Evolutionary conservation across 2,113 vertebrate genomes (phyloP), one percentile per base, ranked within the genome.

Genomic region (Gallinago jamesoni): DNA sequence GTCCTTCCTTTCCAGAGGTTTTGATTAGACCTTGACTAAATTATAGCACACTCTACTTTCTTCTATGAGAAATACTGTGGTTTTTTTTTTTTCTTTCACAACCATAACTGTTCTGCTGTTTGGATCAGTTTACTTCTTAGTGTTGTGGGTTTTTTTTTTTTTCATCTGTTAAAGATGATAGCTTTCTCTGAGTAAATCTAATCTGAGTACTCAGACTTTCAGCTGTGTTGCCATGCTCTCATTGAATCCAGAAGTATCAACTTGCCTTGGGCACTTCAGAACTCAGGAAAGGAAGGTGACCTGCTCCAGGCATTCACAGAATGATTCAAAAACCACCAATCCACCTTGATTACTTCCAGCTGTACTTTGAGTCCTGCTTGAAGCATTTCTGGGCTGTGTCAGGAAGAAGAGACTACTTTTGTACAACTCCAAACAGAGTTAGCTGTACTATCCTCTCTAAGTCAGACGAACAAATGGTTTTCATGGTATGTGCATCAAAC

Each of bases 331-430:
- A 92, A 22, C 59, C 8, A 5, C 55, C 73, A 94, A 85, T 94
- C 63, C 63, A 94, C 53, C 37, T 56, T 93, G 82, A 97, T 96
- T 93, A 64, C 48, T 93, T 86, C 82, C 84, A 96, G 70, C 48
- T 86, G 22, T 60, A 80, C 39, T 59, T 52, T 0, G 0, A 82
- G 72, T 83, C 64, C 69, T 90, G 67, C 67, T 93, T 80, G 55
- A 89, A 94, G 60, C n/a, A 30, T 41, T 94, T 90, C 90, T 96
- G 85, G 35, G 33, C 23, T 80, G 17, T 81, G 47, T 92, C 87
- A 94, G 80, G 64, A 94, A 82, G 89, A 77, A 77, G 73, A 62
- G 55, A 30, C 35, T 76, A 50, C 84, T 57, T 81, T 55, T 78
- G 39, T 12, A 12, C 23, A 10, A 52, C 68, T 95, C 23, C n/a